Evolutionary conservation across 2,797 vertebrate genomes (phyloP).

Genomic region (Bradypodion pumilum): DNA sequence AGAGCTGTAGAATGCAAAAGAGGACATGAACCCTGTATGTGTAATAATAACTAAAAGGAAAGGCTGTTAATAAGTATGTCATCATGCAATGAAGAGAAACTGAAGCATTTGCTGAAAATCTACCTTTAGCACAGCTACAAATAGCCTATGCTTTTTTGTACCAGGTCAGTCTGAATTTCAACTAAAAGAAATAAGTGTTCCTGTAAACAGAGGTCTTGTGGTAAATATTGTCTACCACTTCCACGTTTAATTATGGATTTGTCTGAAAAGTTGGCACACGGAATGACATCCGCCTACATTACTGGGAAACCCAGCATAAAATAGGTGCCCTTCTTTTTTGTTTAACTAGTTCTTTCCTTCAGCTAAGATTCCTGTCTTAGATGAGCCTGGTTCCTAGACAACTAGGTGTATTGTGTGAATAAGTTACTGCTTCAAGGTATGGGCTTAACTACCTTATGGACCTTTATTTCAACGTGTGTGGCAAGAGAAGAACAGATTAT

Average conservation of each 20-base stretch:
- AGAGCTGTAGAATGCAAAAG: neutral
- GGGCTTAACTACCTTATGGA: neutral
- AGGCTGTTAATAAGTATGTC: neutral
- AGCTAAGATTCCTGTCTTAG: neutral
- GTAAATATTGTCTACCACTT: neutral
- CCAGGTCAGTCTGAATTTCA: neutral
- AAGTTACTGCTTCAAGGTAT: neutral
- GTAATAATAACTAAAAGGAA: neutral
- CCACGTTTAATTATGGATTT: slow-evolving; percentile 6
- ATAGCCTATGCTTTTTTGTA: neutral
- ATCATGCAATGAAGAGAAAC: neutral
- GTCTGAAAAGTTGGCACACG: neutral
- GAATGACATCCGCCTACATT: neutral
- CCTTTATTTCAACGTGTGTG: neutral
- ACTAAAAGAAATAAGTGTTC: neutral
- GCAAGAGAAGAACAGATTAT: neutral
- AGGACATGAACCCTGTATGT: neutral
- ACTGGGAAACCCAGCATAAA: neutral
- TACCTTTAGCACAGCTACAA: neutral
- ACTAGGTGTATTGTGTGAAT: neutral
- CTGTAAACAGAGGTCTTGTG: neutral
- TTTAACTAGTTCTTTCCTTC: neutral
- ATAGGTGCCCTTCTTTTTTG: neutral
- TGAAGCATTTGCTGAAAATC: neutral
- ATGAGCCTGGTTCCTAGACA: neutral